Evolutionary conservation across 2,888 invertebrate genomes (phyloP).

Genomic region (Diplazon laetatorius): DNA sequence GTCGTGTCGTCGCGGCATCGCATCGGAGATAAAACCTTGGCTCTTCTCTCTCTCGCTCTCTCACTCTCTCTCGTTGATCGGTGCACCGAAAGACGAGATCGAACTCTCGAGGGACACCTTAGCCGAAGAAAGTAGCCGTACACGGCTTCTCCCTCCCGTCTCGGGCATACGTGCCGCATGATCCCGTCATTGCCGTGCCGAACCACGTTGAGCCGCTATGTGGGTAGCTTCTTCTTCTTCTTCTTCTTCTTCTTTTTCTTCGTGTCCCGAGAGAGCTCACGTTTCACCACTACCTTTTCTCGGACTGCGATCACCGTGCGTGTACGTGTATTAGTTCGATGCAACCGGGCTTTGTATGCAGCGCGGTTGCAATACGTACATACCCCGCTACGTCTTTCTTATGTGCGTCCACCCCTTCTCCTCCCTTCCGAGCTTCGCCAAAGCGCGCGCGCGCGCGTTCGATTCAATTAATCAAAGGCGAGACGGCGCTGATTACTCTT

Average conservation of each 20-base stretch:
- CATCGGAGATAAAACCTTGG: conserved; percentile 60
- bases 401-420: conserved; percentile 38
- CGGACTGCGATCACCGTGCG: conserved; percentile 32
- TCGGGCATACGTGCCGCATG: conserved; percentile 44
- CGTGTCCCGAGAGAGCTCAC: conserved; percentile 52
- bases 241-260: conserved; percentile 37
- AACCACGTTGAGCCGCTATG: not conserved
- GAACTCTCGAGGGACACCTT: conserved; percentile 60
- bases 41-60: too few species aligned
- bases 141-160: conserved; percentile 54
- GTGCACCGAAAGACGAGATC: conserved; percentile 51
- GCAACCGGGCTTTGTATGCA: conserved; percentile 3
- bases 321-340: conserved; percentile 24
- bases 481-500: conserved; percentile 78
- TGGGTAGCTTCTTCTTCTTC: conserved; percentile 32
- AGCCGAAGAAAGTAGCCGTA: conserved; percentile 61
- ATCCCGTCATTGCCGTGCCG: conserved; percentile 56
- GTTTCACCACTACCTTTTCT: conserved; percentile 52
- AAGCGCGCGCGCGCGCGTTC: conserved; percentile 38
- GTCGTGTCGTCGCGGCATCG: conserved; percentile 59
- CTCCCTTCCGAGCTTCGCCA: not conserved
- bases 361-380: conserved; percentile 38
- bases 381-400: conserved; percentile 61
- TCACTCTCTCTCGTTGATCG: too few species aligned
- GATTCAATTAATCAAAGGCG: conserved; percentile 78